phyloP scores from a whole-genome alignment of 2,113 vertebrate genomes.

The Poeciliopsis turrubarensis region DNA sequence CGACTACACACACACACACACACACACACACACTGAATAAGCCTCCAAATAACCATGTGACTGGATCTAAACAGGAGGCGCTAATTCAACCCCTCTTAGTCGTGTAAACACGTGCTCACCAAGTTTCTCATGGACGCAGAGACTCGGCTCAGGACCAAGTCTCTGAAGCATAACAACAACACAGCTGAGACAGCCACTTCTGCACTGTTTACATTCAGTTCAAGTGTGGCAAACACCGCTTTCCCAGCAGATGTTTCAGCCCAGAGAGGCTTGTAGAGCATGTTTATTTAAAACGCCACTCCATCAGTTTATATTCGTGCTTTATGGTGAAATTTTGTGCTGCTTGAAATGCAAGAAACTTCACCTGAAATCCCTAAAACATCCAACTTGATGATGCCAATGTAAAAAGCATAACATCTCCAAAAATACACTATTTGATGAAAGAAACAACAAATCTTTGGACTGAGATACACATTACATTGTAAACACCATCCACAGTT shows the following conservation, averaged over 20 bases:
- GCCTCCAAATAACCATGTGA: conserved; percentile 28
- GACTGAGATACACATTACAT: not conserved
- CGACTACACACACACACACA: conserved; percentile 27
- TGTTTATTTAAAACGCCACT: not conserved
- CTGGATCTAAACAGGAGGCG: conserved; percentile 41
- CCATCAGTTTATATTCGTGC: not conserved
- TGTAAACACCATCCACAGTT: no score
- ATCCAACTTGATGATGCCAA: not conserved
- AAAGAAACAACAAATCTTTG: not conserved
- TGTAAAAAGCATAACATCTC: not conserved
- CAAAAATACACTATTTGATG: not conserved
- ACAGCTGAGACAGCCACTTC: not conserved
- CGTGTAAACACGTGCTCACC: conserved; percentile 40
- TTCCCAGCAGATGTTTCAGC: not conserved
- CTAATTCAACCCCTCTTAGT: conserved; percentile 42
- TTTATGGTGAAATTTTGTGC: not conserved
- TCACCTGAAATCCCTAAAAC: not conserved
- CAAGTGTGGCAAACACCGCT: not conserved
- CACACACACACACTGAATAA: conserved; percentile 32
- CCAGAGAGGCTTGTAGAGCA: not conserved
- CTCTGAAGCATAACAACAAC: not conserved
- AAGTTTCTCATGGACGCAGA: conserved; percentile 19
- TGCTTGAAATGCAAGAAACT: not conserved
- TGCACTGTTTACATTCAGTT: conserved; percentile 4
- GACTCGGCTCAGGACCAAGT: conserved; percentile 18